Evolutionary conservation across 2,888 invertebrate species (phyloP), one percentile per base, ranked within the genome.

Genomic region (Alcis repandata): DNA sequence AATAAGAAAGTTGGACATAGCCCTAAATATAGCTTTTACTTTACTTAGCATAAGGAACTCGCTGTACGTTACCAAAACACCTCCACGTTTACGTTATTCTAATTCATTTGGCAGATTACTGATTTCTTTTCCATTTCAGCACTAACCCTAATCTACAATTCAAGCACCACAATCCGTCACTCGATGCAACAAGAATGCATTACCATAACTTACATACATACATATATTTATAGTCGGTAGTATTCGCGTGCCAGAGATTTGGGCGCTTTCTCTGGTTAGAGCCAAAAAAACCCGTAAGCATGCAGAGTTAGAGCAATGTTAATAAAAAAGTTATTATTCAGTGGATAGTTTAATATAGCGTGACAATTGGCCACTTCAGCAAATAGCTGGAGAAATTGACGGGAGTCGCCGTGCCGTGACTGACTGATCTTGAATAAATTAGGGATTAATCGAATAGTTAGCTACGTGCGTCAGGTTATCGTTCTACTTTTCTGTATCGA

Each of bases 281-380:
- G 8, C 15, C 4, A 22, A 51, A 51, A 63, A 67, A 64, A 7
- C 22, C 51, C 43, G 33, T 48, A 58, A 64, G 43, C 59, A 63
- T 63, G 54, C 48, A 11, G 27, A 17, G 33, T 36, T 36, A 59
- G 32, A 64, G 41, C 59, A 59, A 64, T 64, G 54, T 59, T 56
- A 36, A 43, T 56, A 64, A 64, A 65, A n/a, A 68, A 59, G 41
- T 59, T 62, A 69, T 68, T 66, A 68, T 64, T 71, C 59, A 67
- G 49, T 27, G 15, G 43, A 54, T 36, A 36, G 36, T 36, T 22
- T 45, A 59, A 56, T 61, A 62, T 73, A 62, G 73, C 73, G 73
- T 73, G 73, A 70, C 69, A 51, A 66, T 65, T 56, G 54, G 59
- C 56, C 40, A 64, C 72, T 64, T 65, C 46, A 67, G 43, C 51